Base-by-base conservation (phyloP, 2,797 vertebrate species). In the Antrozous pallidus region DNA sequence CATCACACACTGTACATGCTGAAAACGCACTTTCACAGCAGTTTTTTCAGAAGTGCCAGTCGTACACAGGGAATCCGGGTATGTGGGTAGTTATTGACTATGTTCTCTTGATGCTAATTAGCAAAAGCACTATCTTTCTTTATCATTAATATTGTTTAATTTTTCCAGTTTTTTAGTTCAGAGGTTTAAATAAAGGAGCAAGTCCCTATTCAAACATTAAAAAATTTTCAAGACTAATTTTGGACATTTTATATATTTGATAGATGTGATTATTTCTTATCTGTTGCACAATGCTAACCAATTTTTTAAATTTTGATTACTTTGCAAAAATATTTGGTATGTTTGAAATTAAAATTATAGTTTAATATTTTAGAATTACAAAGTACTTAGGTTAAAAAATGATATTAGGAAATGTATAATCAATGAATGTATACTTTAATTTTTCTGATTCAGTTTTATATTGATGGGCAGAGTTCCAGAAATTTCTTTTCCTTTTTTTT, bases 391-490 rank as follows among this genome's bases (percentile, higher is more conserved):
- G 78, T 95, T 92, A 97, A 96, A 93, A 95, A 96, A 24, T 97
- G 69, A 42, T 45, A 36, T 71, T 96, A 83, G 88, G 71, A 96
- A 94, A 93, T 96, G 8, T 90, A 56, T 96, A 96, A 49, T 88
- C 78, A 96, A 54, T 93, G 79, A 97, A 89, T n/a, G 7, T 92
- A 77, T 97, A 96, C 96, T 97, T 98, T 94, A 94, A 93, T 95
- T 97, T 98, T 97, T 31, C 94, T 96, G 42, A 85, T 91, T 89
- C 90, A 94, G 54, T 56, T 94, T 97, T 94, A 92, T 97, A 98
- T 87, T 96, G 70, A 71, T 56, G 79, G 85, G 42, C 49, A 86
- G 67, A 92, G 12, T 90, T 95, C 54, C 75, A 94, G 74, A 94
- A 96, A 87, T 38, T 75, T 1, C 47, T 38, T 56, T n/a, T 91